Conservation (phyloP, 2,113 vertebrate species). For the Sorex fumeus region DNA sequence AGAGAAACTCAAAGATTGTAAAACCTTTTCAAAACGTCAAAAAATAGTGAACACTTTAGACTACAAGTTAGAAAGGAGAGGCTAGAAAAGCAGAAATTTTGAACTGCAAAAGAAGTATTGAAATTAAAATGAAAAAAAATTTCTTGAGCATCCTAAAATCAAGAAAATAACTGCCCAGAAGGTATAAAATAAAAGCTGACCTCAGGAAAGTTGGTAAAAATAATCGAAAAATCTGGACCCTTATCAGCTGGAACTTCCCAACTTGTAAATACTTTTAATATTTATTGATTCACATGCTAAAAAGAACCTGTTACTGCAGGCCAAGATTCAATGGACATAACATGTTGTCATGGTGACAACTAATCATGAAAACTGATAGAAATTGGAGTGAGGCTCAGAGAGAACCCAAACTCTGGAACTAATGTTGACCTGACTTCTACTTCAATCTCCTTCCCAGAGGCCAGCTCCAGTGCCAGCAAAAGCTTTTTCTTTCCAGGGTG, state of each 20-base stretch:
- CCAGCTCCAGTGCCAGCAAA: not conserved
- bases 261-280: constrained; percentile 49
- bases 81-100: constrained; percentile 21
- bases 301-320: not conserved
- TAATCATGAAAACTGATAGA: constrained; percentile 29
- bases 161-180: constrained; percentile 43
- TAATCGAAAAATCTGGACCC: not conserved
- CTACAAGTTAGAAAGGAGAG: not conserved
- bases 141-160: not conserved
- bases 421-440: not conserved
- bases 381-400: not conserved
- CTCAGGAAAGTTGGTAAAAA: not conserved
- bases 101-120: constrained; percentile 5
- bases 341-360: not conserved
- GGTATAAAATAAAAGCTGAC: not conserved
- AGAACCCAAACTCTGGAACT: not conserved
- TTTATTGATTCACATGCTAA: constrained; percentile 39
- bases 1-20: constrained; percentile 41
- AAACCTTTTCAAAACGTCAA: constrained; percentile 37
- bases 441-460: not conserved
- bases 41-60: constrained; percentile 25
- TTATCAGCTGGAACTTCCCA: constrained; percentile 21
- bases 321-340: not conserved
- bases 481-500: not conserved
- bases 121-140: not conserved